These are phyloP conservation scores for Lithophane semibrunnea DNA, from an alignment of 2,888 invertebrate species.

Conservation along the genomic window DNA sequence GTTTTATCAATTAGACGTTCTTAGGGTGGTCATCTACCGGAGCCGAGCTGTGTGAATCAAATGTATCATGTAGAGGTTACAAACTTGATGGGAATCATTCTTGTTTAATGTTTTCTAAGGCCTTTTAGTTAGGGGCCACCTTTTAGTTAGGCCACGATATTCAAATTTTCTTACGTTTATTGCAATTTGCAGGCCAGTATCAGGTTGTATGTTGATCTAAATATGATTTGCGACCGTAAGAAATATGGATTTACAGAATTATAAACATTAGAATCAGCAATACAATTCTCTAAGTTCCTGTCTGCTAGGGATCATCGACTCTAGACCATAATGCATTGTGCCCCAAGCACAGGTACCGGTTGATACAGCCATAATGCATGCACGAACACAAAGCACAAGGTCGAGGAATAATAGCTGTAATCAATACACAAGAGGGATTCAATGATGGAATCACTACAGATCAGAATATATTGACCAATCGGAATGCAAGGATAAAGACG, in stretches of 20 bases:
- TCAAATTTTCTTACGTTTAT: too few relatives aligned
- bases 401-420: conserved; percentile 26
- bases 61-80: conserved; percentile 53
- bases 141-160: too few relatives aligned
- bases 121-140: too few relatives aligned
- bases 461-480: conserved; percentile 11
- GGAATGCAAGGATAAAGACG: conserved; percentile 24
- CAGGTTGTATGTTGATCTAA: too few relatives aligned
- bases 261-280: too few relatives aligned
- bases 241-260: too few relatives aligned
- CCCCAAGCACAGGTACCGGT: conserved; percentile 25
- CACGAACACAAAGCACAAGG: conserved; percentile 15
- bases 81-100: conserved; percentile 42
- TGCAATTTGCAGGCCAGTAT: too few relatives aligned
- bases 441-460: conserved; percentile 12
- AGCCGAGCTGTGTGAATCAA: conserved; percentile 60
- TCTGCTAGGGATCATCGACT: conserved; percentile 35
- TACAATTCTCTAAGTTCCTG: too few relatives aligned
- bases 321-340: conserved; percentile 3
- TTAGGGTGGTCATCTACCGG: conserved; percentile 68
- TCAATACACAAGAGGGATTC: conserved; percentile 21
- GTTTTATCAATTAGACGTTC: conserved; percentile 68
- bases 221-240: too few relatives aligned
- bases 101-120: conserved; percentile 15
- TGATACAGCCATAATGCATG: conserved; percentile 1